phyloP scores from a whole-genome alignment of 2,888 invertebrate species.

The Eupithecia abbreviata region DNA sequence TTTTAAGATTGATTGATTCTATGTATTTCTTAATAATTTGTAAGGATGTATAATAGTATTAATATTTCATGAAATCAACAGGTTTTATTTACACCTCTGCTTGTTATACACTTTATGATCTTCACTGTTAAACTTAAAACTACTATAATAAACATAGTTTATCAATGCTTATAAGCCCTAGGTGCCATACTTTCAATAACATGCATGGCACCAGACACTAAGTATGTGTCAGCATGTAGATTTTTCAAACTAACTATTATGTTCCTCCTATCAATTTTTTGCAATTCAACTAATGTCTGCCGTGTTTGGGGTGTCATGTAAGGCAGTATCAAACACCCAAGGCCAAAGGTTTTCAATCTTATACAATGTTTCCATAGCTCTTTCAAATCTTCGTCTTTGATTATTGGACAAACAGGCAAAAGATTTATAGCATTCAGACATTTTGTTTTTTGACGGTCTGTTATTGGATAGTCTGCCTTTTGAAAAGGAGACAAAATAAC shows the following conservation, averaged over 20 bases:
- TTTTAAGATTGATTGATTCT: not conserved
- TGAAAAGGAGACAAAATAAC: conserved; percentile 76
- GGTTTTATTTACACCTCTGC: not conserved
- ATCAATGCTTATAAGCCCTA: conserved; percentile 57
- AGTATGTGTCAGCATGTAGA: conserved; percentile 74
- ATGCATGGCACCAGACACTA: conserved; percentile 77
- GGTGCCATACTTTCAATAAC: conserved; percentile 71
- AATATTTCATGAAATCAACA: not conserved
- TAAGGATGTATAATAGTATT: not conserved
- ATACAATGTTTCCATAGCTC: conserved; percentile 80
- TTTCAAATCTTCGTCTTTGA: conserved; percentile 74
- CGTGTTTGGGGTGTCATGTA: conserved; percentile 72
- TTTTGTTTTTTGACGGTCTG: conserved; percentile 73
- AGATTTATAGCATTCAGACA: conserved; percentile 76
- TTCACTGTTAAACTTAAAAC: not conserved
- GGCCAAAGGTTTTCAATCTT: conserved; percentile 72
- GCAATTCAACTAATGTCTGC: conserved; percentile 66
- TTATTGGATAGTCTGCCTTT: conserved; percentile 78
- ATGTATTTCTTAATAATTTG: not conserved
- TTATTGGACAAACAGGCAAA: conserved; percentile 73
- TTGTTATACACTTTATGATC: not conserved
- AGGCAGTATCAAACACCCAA: conserved; percentile 77
- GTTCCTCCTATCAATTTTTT: conserved; percentile 76
- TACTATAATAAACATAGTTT: not conserved
- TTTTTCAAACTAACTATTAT: conserved; percentile 76